Percentiles rank a stretch among this genome's conserved stretches.
phyloP scores from a whole-genome alignment of 64 coral and sea anemone species.

The Stylophora pistillata region DNA sequence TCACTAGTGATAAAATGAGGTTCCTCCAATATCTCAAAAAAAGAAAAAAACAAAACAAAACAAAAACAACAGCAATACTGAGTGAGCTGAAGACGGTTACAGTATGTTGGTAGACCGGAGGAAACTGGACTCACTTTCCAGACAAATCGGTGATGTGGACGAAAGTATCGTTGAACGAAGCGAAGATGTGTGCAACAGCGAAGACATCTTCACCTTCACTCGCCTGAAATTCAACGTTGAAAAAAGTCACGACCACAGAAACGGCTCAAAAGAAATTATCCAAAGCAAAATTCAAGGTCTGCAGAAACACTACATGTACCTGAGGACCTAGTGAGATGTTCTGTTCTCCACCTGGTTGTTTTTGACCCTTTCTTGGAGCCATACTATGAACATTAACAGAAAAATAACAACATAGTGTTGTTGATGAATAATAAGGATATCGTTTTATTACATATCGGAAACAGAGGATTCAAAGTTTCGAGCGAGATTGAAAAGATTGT shows the following conservation, averaged over 20 bases:
- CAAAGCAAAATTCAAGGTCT: no score
- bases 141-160: slow-evolving; percentile 98
- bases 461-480: slow-evolving; percentile 1
- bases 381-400: slow-evolving; percentile 61
- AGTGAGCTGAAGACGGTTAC: no score
- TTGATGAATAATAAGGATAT: slow-evolving; percentile 26
- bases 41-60: not conserved
- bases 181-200: slow-evolving; percentile 98
- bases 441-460: not conserved
- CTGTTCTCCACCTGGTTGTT: slow-evolving; percentile 74
- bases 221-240: slow-evolving; percentile 54
- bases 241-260: not conserved
- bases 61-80: no score
- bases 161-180: slow-evolving; percentile 98
- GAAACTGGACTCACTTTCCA: slow-evolving; percentile 76
- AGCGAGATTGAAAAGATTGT: slow-evolving; percentile 28
- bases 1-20: no score
- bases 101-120: no score
- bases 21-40: no score
- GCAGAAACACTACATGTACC: slow-evolving; percentile 23
- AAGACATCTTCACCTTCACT: slow-evolving; percentile 96
- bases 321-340: slow-evolving; percentile 97
- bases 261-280: not conserved
- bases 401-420: slow-evolving; percentile 43
- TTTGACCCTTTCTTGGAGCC: slow-evolving; percentile 99